Evolutionary conservation across 2,113 vertebrate species (phyloP), one percentile per base, ranked within the genome.

Genomic region (Tinamus guttatus): DNA sequence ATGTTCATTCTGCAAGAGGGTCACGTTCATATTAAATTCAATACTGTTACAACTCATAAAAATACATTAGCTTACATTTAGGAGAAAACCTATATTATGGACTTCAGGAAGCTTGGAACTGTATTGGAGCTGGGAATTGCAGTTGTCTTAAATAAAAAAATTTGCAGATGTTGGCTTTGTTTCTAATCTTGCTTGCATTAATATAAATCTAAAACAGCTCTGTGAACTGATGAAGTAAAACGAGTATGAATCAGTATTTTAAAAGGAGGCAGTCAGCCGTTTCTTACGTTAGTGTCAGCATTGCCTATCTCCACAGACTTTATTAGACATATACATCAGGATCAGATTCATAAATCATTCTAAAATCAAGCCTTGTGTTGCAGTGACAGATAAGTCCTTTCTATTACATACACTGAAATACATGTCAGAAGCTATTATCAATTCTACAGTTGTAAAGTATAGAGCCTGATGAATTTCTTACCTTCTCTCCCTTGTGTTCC

Each of bases 201-300:
- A 51, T 75, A 51, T 67, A 81, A 70, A 94, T 83, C 56, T 68
- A 68, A 40, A 87, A 56, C 38, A 87, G 32, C 43, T 81, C 60
- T 2, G 5, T 83, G 78, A 87, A 67, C 27, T 63, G 65, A 32
- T 82, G 68, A 89, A 89, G 79, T 69, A 94, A 93, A 94, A 87
- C 70, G 87, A 84, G 73, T 67, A 74, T 17, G 71, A 89, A 95
- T 83, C 79, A 91, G 78, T 87, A 74, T 78, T 87, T 94, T 77
- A 85, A 87, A 91, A 94, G 59, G 63, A 92, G 75, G 75, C 47
- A 63, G 63, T 49, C 83, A 62, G 45, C 14, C 14, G 43, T 49
- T 87, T 77, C 78, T 82, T 69, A 58, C 28, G 20, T 86, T 83
- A 56, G 80, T 93, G 68, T 84, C 83, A 92, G 65, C 78, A 54